A percentile compares a stretch with the other conserved stretches of the same genome.
Conservation (phyloP, 2,797 vertebrate species). For the Anomalospiza imberbis region DNA sequence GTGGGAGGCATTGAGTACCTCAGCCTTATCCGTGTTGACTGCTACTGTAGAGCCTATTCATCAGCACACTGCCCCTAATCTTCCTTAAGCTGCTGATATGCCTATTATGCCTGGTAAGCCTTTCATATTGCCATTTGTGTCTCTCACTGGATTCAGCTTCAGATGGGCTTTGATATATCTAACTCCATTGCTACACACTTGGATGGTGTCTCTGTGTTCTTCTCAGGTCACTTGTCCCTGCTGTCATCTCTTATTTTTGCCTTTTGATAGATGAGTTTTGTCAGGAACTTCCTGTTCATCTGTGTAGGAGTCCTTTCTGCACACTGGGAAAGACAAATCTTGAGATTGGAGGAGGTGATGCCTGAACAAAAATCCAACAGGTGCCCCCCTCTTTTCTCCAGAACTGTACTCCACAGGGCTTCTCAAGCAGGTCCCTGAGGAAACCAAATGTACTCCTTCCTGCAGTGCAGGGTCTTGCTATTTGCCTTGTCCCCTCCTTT, state of each 20-base stretch:
- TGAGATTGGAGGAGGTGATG: neutral
- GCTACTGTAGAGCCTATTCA: neutral
- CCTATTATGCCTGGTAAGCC: neutral
- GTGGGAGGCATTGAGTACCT: neutral
- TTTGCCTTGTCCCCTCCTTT: neutral
- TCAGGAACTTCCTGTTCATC: neutral
- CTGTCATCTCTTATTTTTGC: neutral
- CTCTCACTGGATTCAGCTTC: neutral
- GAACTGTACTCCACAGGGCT: neutral
- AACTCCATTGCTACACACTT: neutral
- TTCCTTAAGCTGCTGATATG: neutral
- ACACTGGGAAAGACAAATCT: neutral
- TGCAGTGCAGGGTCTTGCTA: neutral
- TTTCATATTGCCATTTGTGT: neutral
- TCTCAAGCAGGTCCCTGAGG: neutral
- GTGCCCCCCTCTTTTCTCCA: neutral
- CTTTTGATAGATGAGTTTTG: neutral
- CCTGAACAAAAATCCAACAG: neutral
- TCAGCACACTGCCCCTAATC: neutral
- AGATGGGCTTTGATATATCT: neutral
- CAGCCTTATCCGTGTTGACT: accelerated
- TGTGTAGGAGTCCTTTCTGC: neutral
- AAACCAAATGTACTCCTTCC: neutral
- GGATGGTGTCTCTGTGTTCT: neutral
- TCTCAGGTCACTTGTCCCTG: neutral